Evolutionary conservation across 2,797 vertebrate genomes (phyloP).

Genomic region (Cyprinodon diabolis): DNA sequence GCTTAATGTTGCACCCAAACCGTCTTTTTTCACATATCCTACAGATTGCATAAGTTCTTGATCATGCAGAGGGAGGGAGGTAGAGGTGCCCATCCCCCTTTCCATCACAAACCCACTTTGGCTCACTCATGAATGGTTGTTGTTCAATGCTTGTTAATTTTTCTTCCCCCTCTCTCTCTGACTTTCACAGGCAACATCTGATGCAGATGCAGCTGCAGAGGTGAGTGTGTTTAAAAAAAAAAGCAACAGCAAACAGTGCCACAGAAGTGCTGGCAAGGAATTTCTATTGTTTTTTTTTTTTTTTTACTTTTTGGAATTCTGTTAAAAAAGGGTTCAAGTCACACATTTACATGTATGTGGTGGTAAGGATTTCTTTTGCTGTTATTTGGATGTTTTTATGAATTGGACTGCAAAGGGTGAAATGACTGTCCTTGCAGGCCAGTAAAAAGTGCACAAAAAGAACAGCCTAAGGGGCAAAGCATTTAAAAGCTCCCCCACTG

Average conservation of each 20-base stretch:
- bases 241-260: no score
- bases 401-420: not conserved
- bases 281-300: not conserved
- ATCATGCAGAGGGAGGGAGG: constrained; percentile 57
- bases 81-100: constrained; percentile 67
- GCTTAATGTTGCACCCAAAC: not conserved
- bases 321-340: not conserved
- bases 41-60: constrained; percentile 71
- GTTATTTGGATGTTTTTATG: not conserved
- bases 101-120: constrained; percentile 70
- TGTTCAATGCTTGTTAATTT: constrained; percentile 50
- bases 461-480: not conserved
- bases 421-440: not conserved
- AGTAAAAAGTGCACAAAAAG: not conserved
- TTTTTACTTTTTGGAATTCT: no score
- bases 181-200: constrained; percentile 58
- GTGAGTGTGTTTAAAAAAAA: constrained; percentile 55
- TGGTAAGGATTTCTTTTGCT: not conserved
- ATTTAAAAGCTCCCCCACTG: not conserved
- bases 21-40: constrained; percentile 34
- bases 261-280: not conserved
- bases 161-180: constrained; percentile 14
- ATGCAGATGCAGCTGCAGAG: constrained; percentile 59
- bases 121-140: constrained; percentile 56
- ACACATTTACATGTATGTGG: not conserved